Base-by-base conservation (phyloP, 2,888 invertebrate genomes). In the Marronus borbonicus region DNA sequence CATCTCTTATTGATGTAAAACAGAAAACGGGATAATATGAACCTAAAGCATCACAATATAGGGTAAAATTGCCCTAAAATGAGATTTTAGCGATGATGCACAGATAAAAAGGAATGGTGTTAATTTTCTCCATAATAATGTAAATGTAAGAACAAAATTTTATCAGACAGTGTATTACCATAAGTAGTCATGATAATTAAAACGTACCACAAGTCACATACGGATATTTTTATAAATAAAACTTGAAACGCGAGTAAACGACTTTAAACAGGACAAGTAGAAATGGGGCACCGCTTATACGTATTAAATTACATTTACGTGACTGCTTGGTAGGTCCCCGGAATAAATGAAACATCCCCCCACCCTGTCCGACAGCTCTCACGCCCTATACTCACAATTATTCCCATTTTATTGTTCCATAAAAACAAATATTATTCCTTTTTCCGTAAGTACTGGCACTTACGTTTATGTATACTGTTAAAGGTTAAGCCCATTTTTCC, bases 341-440 rank as follows among this genome's bases (percentile, higher is more conserved):
- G 49, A 68, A 68, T 68, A 68, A 68, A 68, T 68, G 24, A 68
- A 68, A 50, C 50, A 20, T n/a, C 10, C 12, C 20, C 50, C 50
- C 68, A 50, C 68, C 68, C 50, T 20, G 24, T 24, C 49, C 14
- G 28, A 68, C 50, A 68, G n/a, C 36, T 68, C 68, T 68, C 49
- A 44, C 44, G 50, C 20, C 68, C 24, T 50, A 50, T 68, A 68
- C 49, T 50, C 68, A 68, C 68, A 68, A 68, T 68, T 68, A 68
- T 50, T 50, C 68, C n/a, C 50, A 49, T 50, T 68, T 68, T 68
- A 68, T 68, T 50, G 68, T 68, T 68, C 68, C 68, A 68, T 68
- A 68, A 68, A 68, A 68, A 68, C 68, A 68, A 68, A 68, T 68
- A 49, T 50, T 68, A 50, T 68, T 50, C 65, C 50, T 68, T 68